A percentile compares a stretch with the other conserved stretches of the same genome.
Evolutionary conservation across 2,888 invertebrate genomes (phyloP).

Genomic region (Thymelicus acteon): DNA sequence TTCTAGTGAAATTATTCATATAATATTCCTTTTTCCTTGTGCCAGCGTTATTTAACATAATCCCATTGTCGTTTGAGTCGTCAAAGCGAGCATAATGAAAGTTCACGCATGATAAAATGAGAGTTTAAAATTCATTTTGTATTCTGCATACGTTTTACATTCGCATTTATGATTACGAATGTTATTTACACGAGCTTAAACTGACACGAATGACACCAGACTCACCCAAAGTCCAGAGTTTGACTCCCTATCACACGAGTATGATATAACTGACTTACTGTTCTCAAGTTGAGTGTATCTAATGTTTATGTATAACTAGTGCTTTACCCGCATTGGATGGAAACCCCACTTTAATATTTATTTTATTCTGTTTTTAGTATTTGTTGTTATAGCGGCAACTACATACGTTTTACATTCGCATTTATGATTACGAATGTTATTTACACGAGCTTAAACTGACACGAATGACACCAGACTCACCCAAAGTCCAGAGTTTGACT

Average conservation of each 20-base stretch:
- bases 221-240: background rate
- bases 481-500: background rate
- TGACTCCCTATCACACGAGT: no score
- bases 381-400: no score
- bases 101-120: conserved; percentile 10
- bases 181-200: background rate
- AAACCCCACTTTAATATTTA: no score
- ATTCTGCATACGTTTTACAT: background rate
- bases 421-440: background rate
- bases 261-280: no score
- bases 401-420: background rate
- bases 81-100: background rate
- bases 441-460: background rate
- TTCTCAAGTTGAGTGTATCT: no score
- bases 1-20: background rate
- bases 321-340: no score
- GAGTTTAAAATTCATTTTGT: conserved; percentile 5
- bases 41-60: background rate
- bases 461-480: no score
- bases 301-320: no score
- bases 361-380: no score
- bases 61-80: background rate
- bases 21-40: background rate
- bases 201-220: no score
- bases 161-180: background rate